These are phyloP conservation scores for Margaritifera margaritifera DNA, from an alignment of 2,888 invertebrate genomes.

Conservation along the genomic window DNA sequence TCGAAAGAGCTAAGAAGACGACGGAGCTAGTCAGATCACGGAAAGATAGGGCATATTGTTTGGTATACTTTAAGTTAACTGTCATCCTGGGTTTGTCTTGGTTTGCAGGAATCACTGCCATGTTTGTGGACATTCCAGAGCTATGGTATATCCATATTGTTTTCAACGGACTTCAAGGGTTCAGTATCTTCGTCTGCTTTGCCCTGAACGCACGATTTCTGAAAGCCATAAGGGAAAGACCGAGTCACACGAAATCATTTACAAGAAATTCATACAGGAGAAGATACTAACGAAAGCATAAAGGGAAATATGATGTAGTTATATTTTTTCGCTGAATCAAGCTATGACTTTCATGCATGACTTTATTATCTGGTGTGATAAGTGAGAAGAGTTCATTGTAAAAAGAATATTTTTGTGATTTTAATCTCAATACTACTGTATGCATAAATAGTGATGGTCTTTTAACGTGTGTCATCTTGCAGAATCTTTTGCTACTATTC, in stretches of 20 bases:
- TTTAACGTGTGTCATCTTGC: too few relatives aligned
- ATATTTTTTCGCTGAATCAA: too few relatives aligned
- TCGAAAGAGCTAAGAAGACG: conserved; percentile 1
- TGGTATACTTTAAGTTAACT: conserved; percentile 23
- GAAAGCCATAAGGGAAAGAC: not conserved
- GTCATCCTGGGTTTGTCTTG: conserved; percentile 24
- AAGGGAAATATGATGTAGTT: too few relatives aligned
- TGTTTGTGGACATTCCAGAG: conserved; percentile 10
- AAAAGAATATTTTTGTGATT: too few relatives aligned
- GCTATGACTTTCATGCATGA: too few relatives aligned
- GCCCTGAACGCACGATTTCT: conserved; percentile 16
- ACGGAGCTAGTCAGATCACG: conserved; percentile 3
- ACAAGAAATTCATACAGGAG: too few relatives aligned
- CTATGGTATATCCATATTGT: conserved; percentile 18
- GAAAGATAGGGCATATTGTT: conserved; percentile 8
- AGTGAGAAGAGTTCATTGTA: too few relatives aligned
- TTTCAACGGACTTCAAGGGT: conserved; percentile 23
- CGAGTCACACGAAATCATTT: not conserved
- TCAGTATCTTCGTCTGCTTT: conserved; percentile 21
- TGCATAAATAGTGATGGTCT: too few relatives aligned
- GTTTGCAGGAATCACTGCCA: conserved; percentile 14
- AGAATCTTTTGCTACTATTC: too few relatives aligned
- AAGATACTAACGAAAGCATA: too few relatives aligned
- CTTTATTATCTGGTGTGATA: too few relatives aligned
- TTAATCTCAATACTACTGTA: too few relatives aligned